A percentile compares a stretch with the other conserved stretches of the same genome.
Evolutionary conservation across 2,113 vertebrate species (phyloP).

Genomic region (Pholis gunnellus): DNA sequence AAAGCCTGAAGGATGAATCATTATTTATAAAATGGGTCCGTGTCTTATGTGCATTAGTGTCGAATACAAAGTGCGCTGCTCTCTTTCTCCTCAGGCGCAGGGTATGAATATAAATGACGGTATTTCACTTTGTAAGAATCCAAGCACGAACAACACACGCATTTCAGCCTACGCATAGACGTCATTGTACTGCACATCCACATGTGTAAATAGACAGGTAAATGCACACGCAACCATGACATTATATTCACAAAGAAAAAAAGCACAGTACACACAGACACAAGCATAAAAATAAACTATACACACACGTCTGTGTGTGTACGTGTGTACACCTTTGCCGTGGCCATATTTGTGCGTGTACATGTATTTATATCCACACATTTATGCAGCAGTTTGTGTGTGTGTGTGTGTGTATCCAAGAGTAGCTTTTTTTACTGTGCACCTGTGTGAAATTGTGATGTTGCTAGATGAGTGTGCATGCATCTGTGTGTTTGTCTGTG

Average conservation of each 20-base stretch:
- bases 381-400: not conserved
- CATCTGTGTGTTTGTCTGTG: not conserved
- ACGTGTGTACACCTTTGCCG: not conserved
- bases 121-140: slow-evolving; percentile 49
- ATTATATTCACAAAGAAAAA: not conserved
- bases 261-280: not conserved
- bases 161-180: not conserved
- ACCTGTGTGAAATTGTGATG: not conserved
- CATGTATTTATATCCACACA: no score
- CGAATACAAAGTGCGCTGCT: slow-evolving; percentile 56
- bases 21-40: slow-evolving; percentile 73
- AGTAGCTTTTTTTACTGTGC: not conserved
- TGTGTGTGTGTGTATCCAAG: slow-evolving; percentile 7
- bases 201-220: not conserved
- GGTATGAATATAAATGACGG: slow-evolving; percentile 69
- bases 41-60: slow-evolving; percentile 75
- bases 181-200: not conserved
- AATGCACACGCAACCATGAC: not conserved
- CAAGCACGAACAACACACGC: slow-evolving; percentile 22
- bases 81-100: slow-evolving; percentile 58
- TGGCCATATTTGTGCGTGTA: not conserved
- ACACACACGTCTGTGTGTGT: not conserved
- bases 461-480: slow-evolving; percentile 9
- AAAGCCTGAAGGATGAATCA: slow-evolving; percentile 66
- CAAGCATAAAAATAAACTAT: not conserved